Evolutionary conservation across 1,140 invertebrate species (phyloP), one percentile per base, ranked within the genome.

Genomic region (Penaeus indicus): DNA sequence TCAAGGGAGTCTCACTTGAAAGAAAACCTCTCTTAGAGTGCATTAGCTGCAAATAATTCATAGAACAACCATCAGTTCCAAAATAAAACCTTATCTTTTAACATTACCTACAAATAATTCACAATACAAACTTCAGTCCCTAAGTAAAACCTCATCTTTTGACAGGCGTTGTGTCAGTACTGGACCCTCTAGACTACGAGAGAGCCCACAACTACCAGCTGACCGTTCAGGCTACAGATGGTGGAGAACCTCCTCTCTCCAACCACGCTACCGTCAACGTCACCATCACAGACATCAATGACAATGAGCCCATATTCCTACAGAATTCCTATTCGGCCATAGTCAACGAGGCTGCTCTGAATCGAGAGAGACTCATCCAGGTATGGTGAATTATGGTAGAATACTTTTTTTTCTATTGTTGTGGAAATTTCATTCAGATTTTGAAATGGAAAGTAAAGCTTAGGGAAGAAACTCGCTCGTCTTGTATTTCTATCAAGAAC

Each of bases 211-310:
- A 81, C 91, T 99, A 98, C 92, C 95, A 97, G 86, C 93, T 99
- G 25, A 98, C 97, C 0, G 95, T 99, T 69, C 95, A 98, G 92
- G 98, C 98, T 1, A 94, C 96, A 21, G 98, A 99, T 92, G 96
- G 96, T 5, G 97, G 94, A 3, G 96, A 22, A 16, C 97, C 97
- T 8, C 97, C 97, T 21, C 94, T 98, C 4, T 97, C 95, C 90
- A 97, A 97, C 92, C 95, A 96, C 89, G 96, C 97, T 2, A 95
- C 95, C n/a, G 95, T 98, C 8, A 98, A 98, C 92, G 96, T 99
- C 77, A 95, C 96, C 0, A 94, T 99, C 5, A 94, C 94, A 13
- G 98, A 99, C 93, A 95, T 96, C 90, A 99, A 99, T 92, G 98
- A 99, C 92, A 98, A 98, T 92, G 94, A 95, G 18, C 97, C 98